Evolutionary conservation across 2,797 vertebrate species (phyloP).

Genomic region (Xiphophorus birchmanni): DNA sequence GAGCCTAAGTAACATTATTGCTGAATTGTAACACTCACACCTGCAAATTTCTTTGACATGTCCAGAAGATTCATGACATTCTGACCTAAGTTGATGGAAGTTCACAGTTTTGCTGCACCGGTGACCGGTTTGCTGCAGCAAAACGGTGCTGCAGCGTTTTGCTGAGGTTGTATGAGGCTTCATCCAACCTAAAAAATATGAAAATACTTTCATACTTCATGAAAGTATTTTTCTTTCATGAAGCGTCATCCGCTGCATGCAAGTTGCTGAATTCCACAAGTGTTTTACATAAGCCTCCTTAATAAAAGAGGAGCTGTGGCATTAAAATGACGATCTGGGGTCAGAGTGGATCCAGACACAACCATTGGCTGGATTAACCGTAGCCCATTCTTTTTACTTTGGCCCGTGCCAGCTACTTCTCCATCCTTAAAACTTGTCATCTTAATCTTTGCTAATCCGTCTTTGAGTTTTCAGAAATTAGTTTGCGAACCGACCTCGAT

Average conservation of each 20-base stretch:
- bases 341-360: conserved; percentile 47
- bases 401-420: conserved; percentile 72
- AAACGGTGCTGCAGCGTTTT: too few species aligned
- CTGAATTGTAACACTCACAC: background rate
- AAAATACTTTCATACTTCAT: too few species aligned
- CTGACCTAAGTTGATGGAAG: background rate
- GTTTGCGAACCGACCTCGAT: conserved; percentile 77
- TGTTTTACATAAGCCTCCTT: background rate
- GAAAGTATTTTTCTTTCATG: background rate
- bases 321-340: conserved; percentile 38
- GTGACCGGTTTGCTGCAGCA: background rate
- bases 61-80: too few species aligned
- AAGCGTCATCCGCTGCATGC: background rate
- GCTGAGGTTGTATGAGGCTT: too few species aligned
- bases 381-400: conserved; percentile 66
- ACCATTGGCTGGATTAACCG: conserved; percentile 56
- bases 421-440: conserved; percentile 77
- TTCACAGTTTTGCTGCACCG: background rate
- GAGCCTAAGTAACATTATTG: background rate
- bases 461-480: conserved; percentile 79
- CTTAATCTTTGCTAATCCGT: conserved; percentile 81
- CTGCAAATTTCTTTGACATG: background rate
- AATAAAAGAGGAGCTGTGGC: conserved; percentile 15
- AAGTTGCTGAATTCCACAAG: background rate
- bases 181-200: too few species aligned